These are phyloP conservation scores for Fregata magnificens DNA, from an alignment of 2,113 vertebrate genomes.

Conservation along the genomic window DNA sequence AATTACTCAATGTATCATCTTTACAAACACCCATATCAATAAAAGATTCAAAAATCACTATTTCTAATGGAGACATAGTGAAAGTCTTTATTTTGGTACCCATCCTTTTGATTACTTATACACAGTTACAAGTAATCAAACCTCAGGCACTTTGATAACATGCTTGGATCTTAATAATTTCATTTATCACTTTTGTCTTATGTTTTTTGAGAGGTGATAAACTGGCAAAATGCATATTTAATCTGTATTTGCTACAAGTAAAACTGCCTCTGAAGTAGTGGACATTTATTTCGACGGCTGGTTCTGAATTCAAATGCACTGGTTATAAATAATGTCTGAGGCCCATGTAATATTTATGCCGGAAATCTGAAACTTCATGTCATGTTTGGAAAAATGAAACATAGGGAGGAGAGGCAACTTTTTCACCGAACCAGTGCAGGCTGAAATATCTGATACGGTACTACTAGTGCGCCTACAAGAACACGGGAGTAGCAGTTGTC, in stretches of 20 bases:
- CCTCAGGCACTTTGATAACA: not conserved
- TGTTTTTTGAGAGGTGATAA: not conserved
- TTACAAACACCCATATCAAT: not conserved
- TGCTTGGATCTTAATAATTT: not conserved
- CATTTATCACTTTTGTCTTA: not conserved
- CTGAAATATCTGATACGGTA: not conserved
- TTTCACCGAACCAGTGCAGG: not conserved
- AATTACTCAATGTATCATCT: not conserved
- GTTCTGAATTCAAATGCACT: constrained; percentile 8
- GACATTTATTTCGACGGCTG: constrained; percentile 33
- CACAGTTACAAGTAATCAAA: not conserved
- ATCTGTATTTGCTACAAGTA: constrained; percentile 4
- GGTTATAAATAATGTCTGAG: constrained; percentile 48
- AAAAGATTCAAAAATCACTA: not conserved
- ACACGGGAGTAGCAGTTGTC: accelerated
- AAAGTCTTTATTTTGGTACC: not conserved
- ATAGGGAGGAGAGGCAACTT: not conserved
- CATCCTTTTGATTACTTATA: not conserved
- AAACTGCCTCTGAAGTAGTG: not conserved
- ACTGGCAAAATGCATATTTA: constrained; percentile 4
- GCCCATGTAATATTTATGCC: constrained; percentile 29
- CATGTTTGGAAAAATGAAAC: not conserved
- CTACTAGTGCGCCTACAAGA: not conserved
- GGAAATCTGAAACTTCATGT: constrained; percentile 7
- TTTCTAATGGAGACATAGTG: not conserved